phyloP scores from a whole-genome alignment of 2,797 vertebrate species.

The Peromyscus attwateri region DNA sequence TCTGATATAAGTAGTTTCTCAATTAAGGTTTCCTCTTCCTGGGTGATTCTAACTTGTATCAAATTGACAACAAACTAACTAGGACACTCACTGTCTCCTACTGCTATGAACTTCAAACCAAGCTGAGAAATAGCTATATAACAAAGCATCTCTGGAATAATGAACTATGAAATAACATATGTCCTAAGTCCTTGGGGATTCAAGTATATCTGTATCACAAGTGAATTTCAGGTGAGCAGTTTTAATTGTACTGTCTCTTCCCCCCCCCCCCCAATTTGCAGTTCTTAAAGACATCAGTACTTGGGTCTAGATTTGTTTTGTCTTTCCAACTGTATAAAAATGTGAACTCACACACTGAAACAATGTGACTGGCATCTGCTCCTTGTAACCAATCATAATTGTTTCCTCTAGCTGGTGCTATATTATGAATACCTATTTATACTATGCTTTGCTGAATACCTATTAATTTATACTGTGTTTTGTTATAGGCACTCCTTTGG shows the following conservation, averaged over 20 bases:
- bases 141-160: neutral
- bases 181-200: constrained; percentile 30
- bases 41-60: neutral
- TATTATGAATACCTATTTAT: neutral
- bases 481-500: neutral
- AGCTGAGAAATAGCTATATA: neutral
- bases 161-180: constrained; percentile 48
- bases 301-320: neutral
- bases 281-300: neutral
- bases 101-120: neutral
- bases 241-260: constrained; percentile 17
- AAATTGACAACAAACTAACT: neutral
- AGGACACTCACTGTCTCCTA: neutral
- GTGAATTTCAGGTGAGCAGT: constrained; percentile 40
- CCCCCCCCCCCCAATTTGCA: neutral
- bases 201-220: neutral
- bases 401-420: constrained; percentile 27
- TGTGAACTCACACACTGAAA: neutral
- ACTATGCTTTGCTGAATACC: neutral
- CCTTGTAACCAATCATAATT: neutral
- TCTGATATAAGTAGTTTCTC: neutral
- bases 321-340: constrained; percentile 20
- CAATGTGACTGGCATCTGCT: neutral
- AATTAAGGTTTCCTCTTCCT: neutral
- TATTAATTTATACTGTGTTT: neutral